Evolutionary conservation across 2,797 vertebrate genomes (phyloP).

Genomic region (Pogoniulus pusillus): DNA sequence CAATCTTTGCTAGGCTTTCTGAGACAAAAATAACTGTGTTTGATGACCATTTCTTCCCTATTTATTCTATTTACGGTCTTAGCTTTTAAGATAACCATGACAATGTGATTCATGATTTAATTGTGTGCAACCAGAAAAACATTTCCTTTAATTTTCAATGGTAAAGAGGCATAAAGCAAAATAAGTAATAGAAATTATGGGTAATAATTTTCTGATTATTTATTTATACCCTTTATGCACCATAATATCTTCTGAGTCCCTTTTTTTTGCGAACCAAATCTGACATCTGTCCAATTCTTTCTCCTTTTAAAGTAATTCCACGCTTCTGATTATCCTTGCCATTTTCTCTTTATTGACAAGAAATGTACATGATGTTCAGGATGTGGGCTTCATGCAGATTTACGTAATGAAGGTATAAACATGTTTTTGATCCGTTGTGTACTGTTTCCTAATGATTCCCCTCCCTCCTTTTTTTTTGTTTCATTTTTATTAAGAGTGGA

Average conservation of each 20-base stretch:
- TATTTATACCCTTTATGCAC: not conserved
- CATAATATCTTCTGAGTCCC: not conserved
- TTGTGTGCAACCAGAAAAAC: not conserved
- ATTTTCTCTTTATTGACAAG: not conserved
- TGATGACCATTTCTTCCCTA: slow-evolving; percentile 3
- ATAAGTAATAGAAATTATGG: not conserved
- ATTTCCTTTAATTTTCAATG: not conserved
- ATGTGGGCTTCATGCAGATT: not conserved
- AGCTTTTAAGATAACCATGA: not conserved
- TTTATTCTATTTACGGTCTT: not conserved
- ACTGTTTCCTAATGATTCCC: not conserved
- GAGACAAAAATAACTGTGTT: slow-evolving; percentile 17
- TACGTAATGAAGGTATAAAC: not conserved
- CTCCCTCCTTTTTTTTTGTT: too few species aligned
- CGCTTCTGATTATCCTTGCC: not conserved
- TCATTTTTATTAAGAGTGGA: not conserved
- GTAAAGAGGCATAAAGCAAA: not conserved
- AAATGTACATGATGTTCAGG: not conserved
- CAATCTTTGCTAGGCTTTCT: not conserved
- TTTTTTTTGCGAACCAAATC: not conserved
- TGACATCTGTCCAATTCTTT: not conserved
- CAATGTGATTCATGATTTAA: not conserved
- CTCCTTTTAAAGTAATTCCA: not conserved
- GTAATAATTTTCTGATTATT: not conserved
- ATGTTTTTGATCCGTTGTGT: not conserved